Percentiles rank a stretch among this genome's conserved stretches.
phyloP scores from a whole-genome alignment of 1,140 invertebrate genomes.

The Macrotrachela quadricornifera region DNA sequence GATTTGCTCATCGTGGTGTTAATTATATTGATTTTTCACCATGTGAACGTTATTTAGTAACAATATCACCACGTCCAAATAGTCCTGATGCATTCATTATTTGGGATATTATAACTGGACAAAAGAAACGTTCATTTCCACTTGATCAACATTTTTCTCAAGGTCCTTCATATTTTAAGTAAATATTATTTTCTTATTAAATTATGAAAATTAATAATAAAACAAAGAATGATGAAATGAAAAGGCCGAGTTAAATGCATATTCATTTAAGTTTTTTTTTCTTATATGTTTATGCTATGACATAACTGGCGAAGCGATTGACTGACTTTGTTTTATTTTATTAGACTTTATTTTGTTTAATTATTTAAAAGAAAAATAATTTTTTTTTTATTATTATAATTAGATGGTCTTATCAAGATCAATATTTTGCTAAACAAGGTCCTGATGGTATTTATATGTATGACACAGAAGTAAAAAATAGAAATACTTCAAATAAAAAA shows the following conservation, averaged over 20 bases:
- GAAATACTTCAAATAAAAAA: slow-evolving; percentile 8
- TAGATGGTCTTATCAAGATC: slow-evolving; percentile 81
- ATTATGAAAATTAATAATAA: slow-evolving; percentile 11
- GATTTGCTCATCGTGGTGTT: slow-evolving; percentile 68
- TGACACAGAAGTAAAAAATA: slow-evolving; percentile 41
- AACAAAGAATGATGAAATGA: slow-evolving; percentile 11
- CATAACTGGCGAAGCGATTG: background rate
- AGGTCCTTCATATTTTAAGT: slow-evolving; percentile 67
- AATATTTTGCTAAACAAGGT: slow-evolving; percentile 61
- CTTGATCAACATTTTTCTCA: slow-evolving; percentile 40
- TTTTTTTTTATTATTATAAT: background rate
- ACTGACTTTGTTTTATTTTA: slow-evolving; percentile 3
- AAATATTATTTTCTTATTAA: slow-evolving; percentile 12
- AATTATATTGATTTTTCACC: slow-evolving; percentile 93
- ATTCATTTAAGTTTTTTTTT: too few relatives aligned
- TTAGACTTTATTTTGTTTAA: too few relatives aligned
- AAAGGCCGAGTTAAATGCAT: slow-evolving; percentile 13
- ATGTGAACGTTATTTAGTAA: slow-evolving; percentile 81
- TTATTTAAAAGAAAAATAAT: too few relatives aligned
- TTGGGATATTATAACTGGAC: slow-evolving; percentile 76
- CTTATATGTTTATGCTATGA: background rate
- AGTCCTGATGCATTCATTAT: slow-evolving; percentile 32
- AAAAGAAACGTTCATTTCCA: slow-evolving; percentile 69
- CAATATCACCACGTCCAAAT: slow-evolving; percentile 48
- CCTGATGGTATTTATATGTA: slow-evolving; percentile 60